A percentile compares a stretch with the other conserved stretches of the same genome.
These are phyloP conservation scores for Drosophila glabriapex DNA, from an alignment of 2,888 invertebrate species.

Conservation along the genomic window DNA sequence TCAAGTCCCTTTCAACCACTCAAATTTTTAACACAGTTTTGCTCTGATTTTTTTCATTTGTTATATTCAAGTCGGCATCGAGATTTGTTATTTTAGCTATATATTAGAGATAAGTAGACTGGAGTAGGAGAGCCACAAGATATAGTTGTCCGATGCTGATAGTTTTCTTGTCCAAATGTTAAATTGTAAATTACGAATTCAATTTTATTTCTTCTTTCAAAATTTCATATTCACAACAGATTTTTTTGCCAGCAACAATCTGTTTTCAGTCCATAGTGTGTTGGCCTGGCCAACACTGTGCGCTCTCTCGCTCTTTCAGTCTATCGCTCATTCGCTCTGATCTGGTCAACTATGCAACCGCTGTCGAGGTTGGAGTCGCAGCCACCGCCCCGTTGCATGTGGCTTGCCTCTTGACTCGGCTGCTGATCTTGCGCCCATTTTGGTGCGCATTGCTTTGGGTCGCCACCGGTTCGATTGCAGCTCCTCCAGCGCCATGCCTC, in stretches of 20 bases:
- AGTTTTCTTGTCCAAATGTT: background rate
- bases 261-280: background rate
- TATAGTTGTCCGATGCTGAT: background rate
- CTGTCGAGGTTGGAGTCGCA: conserved; percentile 29
- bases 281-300: conserved; percentile 20
- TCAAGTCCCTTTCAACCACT: background rate
- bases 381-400: conserved; percentile 44
- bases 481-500: conserved; percentile 8
- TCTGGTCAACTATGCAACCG: conserved; percentile 74
- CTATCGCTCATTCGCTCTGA: conserved; percentile 30
- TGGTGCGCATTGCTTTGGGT: conserved; percentile 63
- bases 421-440: conserved; percentile 73
- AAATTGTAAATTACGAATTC: background rate
- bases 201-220: background rate
- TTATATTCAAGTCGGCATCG: background rate
- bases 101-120: background rate
- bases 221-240: background rate
- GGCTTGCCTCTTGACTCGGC: conserved; percentile 47
- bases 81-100: background rate
- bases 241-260: background rate
- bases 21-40: background rate
- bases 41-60: background rate
- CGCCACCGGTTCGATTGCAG: conserved; percentile 60
- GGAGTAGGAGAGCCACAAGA: background rate
- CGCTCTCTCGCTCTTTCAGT: conserved; percentile 2